A percentile compares a stretch with the other conserved stretches of the same genome.
phyloP scores from a whole-genome alignment of 2,797 vertebrate species.

The Phoeniculus purpureus region DNA sequence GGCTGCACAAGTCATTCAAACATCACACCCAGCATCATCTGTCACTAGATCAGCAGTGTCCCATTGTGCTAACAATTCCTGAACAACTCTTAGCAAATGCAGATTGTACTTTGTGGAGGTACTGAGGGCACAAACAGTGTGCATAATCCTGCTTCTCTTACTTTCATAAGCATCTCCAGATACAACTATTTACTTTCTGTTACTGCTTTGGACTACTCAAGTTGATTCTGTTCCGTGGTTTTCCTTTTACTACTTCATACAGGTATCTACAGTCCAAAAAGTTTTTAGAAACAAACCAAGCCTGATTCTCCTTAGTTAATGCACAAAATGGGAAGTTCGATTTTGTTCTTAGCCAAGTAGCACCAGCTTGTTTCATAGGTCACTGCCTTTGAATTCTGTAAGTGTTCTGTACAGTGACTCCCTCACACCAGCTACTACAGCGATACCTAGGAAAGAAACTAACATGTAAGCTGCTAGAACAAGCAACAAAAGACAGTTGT shows the following conservation, averaged over 20 bases:
- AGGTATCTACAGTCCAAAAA: not conserved
- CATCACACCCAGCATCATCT: not conserved
- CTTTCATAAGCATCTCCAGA: not conserved
- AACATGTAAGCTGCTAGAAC: conserved; percentile 7
- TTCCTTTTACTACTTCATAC: not conserved
- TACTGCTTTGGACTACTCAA: not conserved
- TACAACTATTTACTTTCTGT: not conserved
- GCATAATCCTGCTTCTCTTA: not conserved
- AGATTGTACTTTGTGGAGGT: not conserved
- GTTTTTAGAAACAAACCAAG: not conserved
- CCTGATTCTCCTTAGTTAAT: not conserved
- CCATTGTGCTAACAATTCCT: conserved; percentile 5
- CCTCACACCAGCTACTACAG: not conserved
- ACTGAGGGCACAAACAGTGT: not conserved
- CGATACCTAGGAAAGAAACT: not conserved
- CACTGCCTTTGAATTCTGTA: not conserved
- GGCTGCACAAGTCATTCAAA: not conserved
- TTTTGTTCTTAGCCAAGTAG: not conserved
- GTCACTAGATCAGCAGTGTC: not conserved
- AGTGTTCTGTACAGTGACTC: not conserved
- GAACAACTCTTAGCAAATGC: not conserved
- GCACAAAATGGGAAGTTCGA: not conserved
- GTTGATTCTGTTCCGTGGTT: not conserved
- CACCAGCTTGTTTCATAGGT: not conserved
- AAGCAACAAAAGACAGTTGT: not conserved